Evolutionary conservation across 2,888 invertebrate species (phyloP).

Genomic region (Crioceris asparagi): DNA sequence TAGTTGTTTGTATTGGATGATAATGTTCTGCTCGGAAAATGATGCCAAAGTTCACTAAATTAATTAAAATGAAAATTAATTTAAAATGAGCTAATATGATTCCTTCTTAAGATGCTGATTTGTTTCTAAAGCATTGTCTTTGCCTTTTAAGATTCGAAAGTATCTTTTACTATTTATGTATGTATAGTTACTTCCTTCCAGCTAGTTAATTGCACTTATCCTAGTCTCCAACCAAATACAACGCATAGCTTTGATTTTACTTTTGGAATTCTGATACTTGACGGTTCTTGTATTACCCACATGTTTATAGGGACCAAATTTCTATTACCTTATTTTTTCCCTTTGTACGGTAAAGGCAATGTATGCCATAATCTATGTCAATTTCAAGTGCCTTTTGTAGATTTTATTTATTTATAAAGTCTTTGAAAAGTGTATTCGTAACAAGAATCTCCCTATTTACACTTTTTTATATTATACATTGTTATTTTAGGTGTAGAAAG

Average conservation of each 20-base stretch:
- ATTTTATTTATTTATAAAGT: not conserved
- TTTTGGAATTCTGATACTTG: slow-evolving; percentile 1
- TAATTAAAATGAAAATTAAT: no score
- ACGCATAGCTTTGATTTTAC: not conserved
- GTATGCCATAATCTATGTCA: slow-evolving; percentile 9
- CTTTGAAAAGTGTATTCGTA: not conserved
- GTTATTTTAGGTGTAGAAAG: no score
- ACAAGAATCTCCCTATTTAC: not conserved
- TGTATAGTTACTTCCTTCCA: not conserved
- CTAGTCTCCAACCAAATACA: slow-evolving; percentile 2
- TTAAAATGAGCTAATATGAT: not conserved
- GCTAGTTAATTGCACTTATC: slow-evolving; percentile 1
- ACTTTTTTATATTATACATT: slow-evolving; percentile 3
- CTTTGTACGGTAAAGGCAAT: slow-evolving; percentile 9
- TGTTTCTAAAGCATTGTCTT: no score
- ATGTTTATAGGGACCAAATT: not conserved
- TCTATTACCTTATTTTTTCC: not conserved
- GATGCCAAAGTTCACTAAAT: no score
- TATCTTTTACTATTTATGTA: not conserved
- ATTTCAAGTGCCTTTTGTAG: slow-evolving; percentile 9
- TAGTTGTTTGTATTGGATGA: no score
- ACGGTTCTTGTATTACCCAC: not conserved
- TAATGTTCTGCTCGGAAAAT: no score
- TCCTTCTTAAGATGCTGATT: no score
- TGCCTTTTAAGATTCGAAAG: not conserved